These are phyloP conservation scores for Tenthredo amoena DNA, from an alignment of 2,888 invertebrate genomes.

Conservation along the genomic window DNA sequence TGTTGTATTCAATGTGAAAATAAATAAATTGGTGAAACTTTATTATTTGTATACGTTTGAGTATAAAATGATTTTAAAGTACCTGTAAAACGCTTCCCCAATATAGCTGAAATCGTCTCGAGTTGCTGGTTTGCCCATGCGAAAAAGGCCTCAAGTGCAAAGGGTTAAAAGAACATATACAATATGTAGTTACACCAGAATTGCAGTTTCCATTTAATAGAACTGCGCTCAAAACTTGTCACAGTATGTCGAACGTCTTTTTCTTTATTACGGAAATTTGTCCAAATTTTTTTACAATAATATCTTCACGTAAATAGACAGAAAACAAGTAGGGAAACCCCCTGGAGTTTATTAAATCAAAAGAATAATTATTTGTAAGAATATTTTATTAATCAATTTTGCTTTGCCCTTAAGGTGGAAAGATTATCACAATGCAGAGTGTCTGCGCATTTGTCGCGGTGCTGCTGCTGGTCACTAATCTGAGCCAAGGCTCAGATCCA, in stretches of 20 bases:
- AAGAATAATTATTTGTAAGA: background rate
- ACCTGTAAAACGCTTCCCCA: too few species aligned
- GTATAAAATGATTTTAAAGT: too few species aligned
- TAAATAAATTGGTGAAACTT: too few species aligned
- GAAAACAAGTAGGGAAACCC: background rate
- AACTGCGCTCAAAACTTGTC: background rate
- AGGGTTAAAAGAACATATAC: too few species aligned
- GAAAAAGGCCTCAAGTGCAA: too few species aligned
- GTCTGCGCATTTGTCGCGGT: slow-evolving; percentile 40
- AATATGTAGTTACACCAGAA: too few species aligned
- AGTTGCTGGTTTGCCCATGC: too few species aligned
- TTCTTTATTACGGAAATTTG: background rate
- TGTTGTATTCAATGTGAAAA: too few species aligned
- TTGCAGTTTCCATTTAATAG: background rate
- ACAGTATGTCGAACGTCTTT: background rate
- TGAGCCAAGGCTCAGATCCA: slow-evolving; percentile 49
- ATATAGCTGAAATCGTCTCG: too few species aligned
- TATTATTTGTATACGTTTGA: too few species aligned
- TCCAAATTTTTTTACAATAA: background rate
- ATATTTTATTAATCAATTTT: background rate
- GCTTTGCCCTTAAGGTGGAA: slow-evolving; percentile 1
- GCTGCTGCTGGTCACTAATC: slow-evolving; percentile 29
- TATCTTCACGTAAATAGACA: background rate
- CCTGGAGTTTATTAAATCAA: background rate
- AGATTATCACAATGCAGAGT: slow-evolving; percentile 22